A percentile compares a stretch with the other conserved stretches of the same genome.
Evolutionary conservation across 2,797 vertebrate species (phyloP).

Genomic region (Onychomys arenicola): DNA sequence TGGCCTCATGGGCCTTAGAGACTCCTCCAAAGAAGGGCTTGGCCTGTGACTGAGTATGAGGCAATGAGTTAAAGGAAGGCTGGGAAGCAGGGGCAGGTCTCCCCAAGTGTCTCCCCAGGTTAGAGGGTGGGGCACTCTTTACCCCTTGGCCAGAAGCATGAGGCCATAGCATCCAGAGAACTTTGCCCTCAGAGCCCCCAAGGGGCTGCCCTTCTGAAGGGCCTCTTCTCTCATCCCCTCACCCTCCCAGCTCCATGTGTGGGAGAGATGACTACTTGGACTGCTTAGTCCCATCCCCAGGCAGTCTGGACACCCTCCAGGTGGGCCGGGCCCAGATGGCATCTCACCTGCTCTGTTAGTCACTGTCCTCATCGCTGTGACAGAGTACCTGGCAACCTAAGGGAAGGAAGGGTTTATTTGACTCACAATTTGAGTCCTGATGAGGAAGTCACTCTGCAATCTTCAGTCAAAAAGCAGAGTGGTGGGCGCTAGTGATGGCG

Average conservation of each 20-base stretch:
- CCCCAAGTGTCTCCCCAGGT: neutral
- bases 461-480: neutral
- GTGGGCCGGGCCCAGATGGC: conserved; percentile 63
- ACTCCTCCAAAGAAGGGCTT: neutral
- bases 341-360: neutral
- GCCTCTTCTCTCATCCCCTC: neutral
- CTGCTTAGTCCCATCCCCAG: neutral
- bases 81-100: conserved; percentile 71
- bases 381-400: neutral
- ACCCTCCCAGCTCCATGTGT: neutral
- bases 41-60: neutral
- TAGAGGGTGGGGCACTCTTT: neutral
- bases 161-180: neutral
- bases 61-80: neutral
- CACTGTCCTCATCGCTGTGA: neutral
- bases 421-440: neutral
- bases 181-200: neutral
- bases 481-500: neutral
- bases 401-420: neutral
- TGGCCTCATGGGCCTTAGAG: neutral
- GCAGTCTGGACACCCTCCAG: conserved; percentile 34
- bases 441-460: neutral
- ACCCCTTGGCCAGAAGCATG: too few relatives aligned
- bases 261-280: neutral
- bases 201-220: neutral